phyloP scores from a whole-genome alignment of 2,888 invertebrate species.

The Portevinia maculata region DNA sequence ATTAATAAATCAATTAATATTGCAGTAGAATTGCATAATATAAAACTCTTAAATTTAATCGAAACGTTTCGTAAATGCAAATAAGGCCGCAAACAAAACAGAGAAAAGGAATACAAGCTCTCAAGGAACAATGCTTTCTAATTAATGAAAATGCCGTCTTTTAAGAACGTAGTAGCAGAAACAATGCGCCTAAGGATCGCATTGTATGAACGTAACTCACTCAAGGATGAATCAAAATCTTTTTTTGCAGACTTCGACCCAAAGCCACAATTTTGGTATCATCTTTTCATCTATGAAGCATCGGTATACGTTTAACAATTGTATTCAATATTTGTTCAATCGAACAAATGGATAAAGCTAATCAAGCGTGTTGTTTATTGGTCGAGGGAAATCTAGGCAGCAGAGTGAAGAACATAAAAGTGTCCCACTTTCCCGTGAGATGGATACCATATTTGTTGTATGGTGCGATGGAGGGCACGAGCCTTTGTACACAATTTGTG shows the following conservation, averaged over 20 bases:
- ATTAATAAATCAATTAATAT: too few relatives aligned
- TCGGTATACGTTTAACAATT: constrained; percentile 29
- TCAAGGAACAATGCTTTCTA: constrained; percentile 54
- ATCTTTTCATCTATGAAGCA: not conserved
- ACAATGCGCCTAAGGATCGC: constrained; percentile 43
- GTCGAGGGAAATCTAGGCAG: constrained; percentile 43
- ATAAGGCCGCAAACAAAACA: not conserved
- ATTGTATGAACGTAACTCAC: constrained; percentile 28
- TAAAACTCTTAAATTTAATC: not conserved
- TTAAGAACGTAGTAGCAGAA: constrained; percentile 1
- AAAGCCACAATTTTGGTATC: constrained; percentile 6
- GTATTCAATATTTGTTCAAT: constrained; percentile 67
- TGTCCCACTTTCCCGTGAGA: not conserved
- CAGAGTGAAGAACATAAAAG: constrained; percentile 32
- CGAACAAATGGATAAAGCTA: constrained; percentile 67
- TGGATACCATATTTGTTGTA: not conserved
- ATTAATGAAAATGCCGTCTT: constrained; percentile 54
- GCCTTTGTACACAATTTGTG: constrained; percentile 22
- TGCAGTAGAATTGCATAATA: not conserved
- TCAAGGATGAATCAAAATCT: constrained; percentile 65
- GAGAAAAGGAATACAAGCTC: constrained; percentile 22
- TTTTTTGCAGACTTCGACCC: constrained; percentile 48
- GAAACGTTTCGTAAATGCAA: too few relatives aligned
- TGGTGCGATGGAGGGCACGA: constrained; percentile 13
- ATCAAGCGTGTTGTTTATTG: constrained; percentile 57